Percentiles rank a stretch among this genome's conserved stretches.
These are phyloP conservation scores for Scomber japonicus DNA, from an alignment of 2,113 vertebrate genomes.

Conservation along the genomic window DNA sequence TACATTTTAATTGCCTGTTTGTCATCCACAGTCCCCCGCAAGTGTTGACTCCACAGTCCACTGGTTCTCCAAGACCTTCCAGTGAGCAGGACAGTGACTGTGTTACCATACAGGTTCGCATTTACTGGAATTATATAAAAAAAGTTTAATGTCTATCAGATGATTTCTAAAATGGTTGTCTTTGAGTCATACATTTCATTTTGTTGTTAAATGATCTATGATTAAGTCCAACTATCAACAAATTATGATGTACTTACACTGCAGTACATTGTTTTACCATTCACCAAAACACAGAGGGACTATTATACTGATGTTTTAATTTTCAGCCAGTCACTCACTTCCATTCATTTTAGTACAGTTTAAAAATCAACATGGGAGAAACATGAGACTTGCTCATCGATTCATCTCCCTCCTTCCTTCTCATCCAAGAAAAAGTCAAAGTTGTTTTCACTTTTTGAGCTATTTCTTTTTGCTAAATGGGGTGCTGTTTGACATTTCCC, in stretches of 20 bases:
- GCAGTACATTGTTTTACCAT: not conserved
- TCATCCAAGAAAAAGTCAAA: not conserved
- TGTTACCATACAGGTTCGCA: slow-evolving; percentile 79
- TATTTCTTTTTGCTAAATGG: not conserved
- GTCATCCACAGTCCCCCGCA: slow-evolving; percentile 75
- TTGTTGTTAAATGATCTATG: too few relatives aligned
- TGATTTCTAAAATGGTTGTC: not conserved
- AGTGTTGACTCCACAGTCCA: slow-evolving; percentile 66
- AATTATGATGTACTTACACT: not conserved
- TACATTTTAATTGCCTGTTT: slow-evolving; percentile 1
- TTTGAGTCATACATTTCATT: too few relatives aligned
- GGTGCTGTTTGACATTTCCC: not conserved
- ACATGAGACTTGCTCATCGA: not conserved
- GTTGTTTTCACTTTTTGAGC: not conserved
- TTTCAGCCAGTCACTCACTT: not conserved
- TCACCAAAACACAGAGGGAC: too few relatives aligned
- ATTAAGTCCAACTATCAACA: not conserved
- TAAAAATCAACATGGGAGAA: not conserved
- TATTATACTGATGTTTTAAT: not conserved
- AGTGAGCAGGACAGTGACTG: slow-evolving; percentile 82
- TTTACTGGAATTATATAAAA: not conserved
- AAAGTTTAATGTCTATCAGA: not conserved
- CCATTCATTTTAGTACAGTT: not conserved
- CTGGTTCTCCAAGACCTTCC: slow-evolving; percentile 63
- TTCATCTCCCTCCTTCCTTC: too few relatives aligned